These are phyloP conservation scores for Syrrhaptes paradoxus DNA, from an alignment of 2,113 vertebrate species.

Conservation along the genomic window DNA sequence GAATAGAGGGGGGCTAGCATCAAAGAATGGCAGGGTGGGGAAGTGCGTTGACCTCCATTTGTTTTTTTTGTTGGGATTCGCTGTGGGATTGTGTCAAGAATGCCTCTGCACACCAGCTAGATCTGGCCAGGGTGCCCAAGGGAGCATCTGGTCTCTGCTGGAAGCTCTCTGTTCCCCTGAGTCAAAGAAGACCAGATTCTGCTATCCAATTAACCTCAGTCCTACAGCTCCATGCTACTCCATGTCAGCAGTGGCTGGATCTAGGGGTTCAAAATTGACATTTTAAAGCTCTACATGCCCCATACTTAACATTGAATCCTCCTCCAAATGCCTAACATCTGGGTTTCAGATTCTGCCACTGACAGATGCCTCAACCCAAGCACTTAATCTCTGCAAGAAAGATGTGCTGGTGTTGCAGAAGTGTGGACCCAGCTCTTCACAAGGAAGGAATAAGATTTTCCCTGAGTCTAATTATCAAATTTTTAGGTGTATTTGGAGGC, in stretches of 20 bases:
- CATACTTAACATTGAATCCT: not conserved
- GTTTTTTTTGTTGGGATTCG: constrained; percentile 4
- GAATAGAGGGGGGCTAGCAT: not conserved
- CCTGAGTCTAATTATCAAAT: not conserved
- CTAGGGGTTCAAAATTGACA: not conserved
- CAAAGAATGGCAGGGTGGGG: constrained; percentile 19
- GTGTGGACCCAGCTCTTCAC: not conserved
- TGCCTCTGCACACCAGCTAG: not conserved
- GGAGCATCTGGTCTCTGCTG: not conserved
- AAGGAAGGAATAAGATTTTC: not conserved
- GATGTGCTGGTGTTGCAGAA: not conserved
- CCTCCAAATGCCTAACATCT: not conserved
- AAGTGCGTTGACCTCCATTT: not conserved
- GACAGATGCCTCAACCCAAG: not conserved
- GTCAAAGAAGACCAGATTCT: not conserved
- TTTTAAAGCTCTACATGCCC: not conserved
- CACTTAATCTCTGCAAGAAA: not conserved
- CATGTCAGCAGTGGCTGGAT: not conserved
- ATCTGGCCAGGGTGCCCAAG: not conserved
- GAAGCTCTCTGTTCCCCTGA: not conserved
- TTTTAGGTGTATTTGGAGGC: not conserved
- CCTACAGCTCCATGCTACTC: not conserved
- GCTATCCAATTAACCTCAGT: not conserved
- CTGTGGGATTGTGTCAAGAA: not conserved
- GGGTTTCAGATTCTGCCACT: not conserved